Conservation (phyloP, 2,888 invertebrate species). For the Periphyllus acericola region DNA sequence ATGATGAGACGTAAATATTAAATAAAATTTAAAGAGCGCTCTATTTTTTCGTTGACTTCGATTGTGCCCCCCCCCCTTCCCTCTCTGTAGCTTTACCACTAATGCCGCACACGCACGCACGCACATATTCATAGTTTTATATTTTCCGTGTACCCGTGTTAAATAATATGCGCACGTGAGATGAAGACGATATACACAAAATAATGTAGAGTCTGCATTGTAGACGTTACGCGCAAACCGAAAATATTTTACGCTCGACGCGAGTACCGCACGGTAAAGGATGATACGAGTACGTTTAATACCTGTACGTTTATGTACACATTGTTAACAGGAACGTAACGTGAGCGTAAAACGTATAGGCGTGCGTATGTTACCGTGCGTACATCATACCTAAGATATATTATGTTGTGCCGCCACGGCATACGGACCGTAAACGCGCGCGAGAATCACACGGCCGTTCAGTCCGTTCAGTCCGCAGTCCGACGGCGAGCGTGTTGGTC, state of each 20-base stretch:
- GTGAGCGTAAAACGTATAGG: too few species aligned
- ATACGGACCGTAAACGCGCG: slow-evolving; percentile 26
- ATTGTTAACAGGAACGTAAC: not conserved
- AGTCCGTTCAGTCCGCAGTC: slow-evolving; percentile 49
- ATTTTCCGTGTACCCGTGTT: not conserved
- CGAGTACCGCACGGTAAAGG: not conserved
- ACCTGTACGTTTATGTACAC: not conserved
- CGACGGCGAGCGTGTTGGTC: slow-evolving; percentile 58
- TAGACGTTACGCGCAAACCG: not conserved
- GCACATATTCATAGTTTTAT: not conserved
- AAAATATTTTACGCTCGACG: not conserved
- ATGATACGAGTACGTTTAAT: not conserved
- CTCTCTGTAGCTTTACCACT: not conserved
- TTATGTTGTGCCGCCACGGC: not conserved
- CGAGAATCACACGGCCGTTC: slow-evolving; percentile 35
- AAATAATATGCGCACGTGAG: not conserved
- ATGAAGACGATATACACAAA: not conserved
- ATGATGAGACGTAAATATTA: too few species aligned
- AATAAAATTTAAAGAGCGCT: not conserved
- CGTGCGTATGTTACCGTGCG: not conserved
- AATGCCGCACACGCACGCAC: not conserved
- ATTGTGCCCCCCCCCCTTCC: not conserved
- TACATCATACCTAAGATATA: not conserved
- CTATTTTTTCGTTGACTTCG: not conserved
- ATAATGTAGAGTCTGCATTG: too few species aligned